These are phyloP conservation scores for Beris chalybata DNA, from an alignment of 2,888 invertebrate genomes.

Conservation along the genomic window DNA sequence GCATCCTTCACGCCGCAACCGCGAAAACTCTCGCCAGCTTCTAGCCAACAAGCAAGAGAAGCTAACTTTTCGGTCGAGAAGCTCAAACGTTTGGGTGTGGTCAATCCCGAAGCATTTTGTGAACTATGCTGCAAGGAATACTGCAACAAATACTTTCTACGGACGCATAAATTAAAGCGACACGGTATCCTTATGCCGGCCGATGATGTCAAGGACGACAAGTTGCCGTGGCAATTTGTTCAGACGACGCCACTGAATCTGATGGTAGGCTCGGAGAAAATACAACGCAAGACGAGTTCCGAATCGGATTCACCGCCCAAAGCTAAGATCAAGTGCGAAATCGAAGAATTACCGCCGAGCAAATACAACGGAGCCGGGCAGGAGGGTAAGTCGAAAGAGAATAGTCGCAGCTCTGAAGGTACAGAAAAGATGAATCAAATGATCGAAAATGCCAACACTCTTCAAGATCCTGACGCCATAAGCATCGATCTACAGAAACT, in stretches of 20 bases:
- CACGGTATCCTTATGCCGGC: constrained; percentile 77
- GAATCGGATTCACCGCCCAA: constrained; percentile 10
- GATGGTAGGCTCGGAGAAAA: constrained; percentile 59
- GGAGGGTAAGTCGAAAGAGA: constrained; percentile 41
- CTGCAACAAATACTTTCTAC: constrained; percentile 88
- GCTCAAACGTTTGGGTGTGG: constrained; percentile 75
- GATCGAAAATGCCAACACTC: constrained; percentile 6
- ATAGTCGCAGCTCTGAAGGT: constrained; percentile 24
- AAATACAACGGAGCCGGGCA: constrained; percentile 37
- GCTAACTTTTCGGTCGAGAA: constrained; percentile 73
- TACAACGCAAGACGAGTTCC: constrained; percentile 36
- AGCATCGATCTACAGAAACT: constrained; percentile 85
- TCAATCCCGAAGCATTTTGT: constrained; percentile 88
- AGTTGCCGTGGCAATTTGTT: constrained; percentile 53
- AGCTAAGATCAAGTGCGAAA: constrained; percentile 41
- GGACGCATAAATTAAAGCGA: constrained; percentile 90
- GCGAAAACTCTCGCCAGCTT: constrained; percentile 63
- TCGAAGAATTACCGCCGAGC: constrained; percentile 47
- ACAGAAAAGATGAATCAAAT: constrained; percentile 27
- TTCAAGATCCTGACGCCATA: constrained; percentile 62
- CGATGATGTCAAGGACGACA: constrained; percentile 59
- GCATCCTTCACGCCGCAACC: constrained; percentile 59
- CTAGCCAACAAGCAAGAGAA: constrained; percentile 69
- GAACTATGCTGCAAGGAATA: constrained; percentile 92
- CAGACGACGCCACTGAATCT: constrained; percentile 79